Conservation (phyloP, 1,140 invertebrate species). For the Hylaeus anthracinus region DNA sequence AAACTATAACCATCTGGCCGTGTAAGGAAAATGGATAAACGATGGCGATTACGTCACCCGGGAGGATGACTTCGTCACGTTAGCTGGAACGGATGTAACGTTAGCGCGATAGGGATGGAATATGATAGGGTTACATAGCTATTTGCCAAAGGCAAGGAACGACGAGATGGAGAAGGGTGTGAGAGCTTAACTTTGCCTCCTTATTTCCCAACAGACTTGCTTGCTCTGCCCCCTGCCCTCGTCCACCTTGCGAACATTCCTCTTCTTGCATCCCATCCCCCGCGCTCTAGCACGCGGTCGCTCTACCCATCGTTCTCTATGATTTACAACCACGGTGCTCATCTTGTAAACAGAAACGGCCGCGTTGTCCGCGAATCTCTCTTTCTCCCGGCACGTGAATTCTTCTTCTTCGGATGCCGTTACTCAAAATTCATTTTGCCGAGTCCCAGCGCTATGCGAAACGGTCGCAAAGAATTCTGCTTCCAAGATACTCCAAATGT, state of each 20-base stretch:
- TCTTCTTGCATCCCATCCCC: conserved; percentile 57
- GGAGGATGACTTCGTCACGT: conserved; percentile 52
- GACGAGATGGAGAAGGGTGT: conserved; percentile 59
- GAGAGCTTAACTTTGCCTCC: conserved; percentile 76
- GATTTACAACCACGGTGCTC: conserved; percentile 77
- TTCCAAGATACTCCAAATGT: background rate
- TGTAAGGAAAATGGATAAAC: conserved; percentile 60
- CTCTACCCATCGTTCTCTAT: conserved; percentile 67
- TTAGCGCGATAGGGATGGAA: conserved; percentile 56
- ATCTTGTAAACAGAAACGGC: conserved; percentile 73
- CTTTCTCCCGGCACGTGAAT: conserved; percentile 12
- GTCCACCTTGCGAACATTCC: conserved; percentile 62
- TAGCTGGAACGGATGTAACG: conserved; percentile 48
- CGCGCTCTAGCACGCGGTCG: conserved; percentile 50
- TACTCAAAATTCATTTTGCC: conserved; percentile 39
- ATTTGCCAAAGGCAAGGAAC: conserved; percentile 73
- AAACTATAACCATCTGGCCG: conserved; percentile 41
- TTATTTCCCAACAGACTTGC: conserved; percentile 80
- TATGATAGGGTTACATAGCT: conserved; percentile 72
- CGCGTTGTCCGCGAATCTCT: conserved; percentile 46
- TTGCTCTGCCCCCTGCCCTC: conserved; percentile 52
- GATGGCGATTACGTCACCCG: conserved; percentile 43
- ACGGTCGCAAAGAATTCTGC: background rate
- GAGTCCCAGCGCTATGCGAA: background rate
- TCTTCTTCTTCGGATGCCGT: conserved; percentile 31